Evolutionary conservation across 30 jellyfish, hydroid and myxozoan genomes (phyloP).

Genomic region (Chrysaora quinquecirrha): DNA sequence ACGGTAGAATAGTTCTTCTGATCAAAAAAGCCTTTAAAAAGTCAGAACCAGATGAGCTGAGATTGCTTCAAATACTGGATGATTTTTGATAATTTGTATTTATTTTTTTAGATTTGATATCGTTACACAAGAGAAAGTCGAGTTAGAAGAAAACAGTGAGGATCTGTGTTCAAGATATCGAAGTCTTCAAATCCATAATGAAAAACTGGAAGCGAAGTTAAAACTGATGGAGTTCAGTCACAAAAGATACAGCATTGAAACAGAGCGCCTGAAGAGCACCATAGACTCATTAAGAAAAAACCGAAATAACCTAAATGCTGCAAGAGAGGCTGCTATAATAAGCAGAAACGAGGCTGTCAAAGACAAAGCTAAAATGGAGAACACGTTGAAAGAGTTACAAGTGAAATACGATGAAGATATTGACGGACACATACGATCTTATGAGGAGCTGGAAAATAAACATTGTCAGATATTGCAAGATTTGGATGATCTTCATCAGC

Average conservation of each 20-base stretch:
- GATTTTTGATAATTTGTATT: too few relatives aligned
- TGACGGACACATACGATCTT: background rate
- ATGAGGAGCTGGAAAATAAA: slow-evolving; percentile 19
- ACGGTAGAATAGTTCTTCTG: too few relatives aligned
- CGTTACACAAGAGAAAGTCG: slow-evolving; percentile 30
- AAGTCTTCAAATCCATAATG: background rate
- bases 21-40: too few relatives aligned
- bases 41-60: too few relatives aligned
- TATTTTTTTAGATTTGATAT: slow-evolving; percentile 36
- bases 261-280: slow-evolving; percentile 17
- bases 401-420: slow-evolving; percentile 26
- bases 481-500: background rate
- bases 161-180: slow-evolving; percentile 19
- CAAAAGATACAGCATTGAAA: slow-evolving; percentile 21
- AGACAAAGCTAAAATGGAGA: slow-evolving; percentile 10
- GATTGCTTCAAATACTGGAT: too few relatives aligned
- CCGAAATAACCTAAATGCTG: slow-evolving; percentile 37
- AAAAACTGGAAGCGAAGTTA: slow-evolving; percentile 13
- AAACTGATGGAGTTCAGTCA: slow-evolving; percentile 24
- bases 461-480: slow-evolving; percentile 32
- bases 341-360: slow-evolving; percentile 28
- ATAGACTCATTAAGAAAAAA: slow-evolving; percentile 38
- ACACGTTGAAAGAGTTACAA: background rate
- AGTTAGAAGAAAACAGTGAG: slow-evolving; percentile 26
- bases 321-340: slow-evolving; percentile 26